Conservation (phyloP, 2,113 vertebrate species). For the Poeciliopsis turrubarensis region DNA sequence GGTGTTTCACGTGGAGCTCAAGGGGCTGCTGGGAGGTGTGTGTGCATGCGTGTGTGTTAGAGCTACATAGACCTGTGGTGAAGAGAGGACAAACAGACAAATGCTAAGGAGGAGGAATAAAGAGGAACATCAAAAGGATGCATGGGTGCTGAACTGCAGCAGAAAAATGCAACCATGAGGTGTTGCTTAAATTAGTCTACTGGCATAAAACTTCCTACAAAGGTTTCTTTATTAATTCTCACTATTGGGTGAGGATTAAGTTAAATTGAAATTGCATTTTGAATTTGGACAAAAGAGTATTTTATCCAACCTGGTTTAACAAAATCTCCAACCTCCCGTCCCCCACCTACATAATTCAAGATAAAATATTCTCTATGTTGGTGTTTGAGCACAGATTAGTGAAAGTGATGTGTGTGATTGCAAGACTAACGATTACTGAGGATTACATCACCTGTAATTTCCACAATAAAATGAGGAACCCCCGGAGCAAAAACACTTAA, state of each 20-base stretch:
- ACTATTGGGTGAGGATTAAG: conserved; percentile 14
- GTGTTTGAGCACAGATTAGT: background rate
- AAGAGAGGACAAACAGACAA: conserved; percentile 49
- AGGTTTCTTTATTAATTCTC: conserved; percentile 21
- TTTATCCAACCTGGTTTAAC: conserved; percentile 22
- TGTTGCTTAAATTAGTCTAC: conserved; percentile 8
- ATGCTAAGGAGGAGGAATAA: conserved; percentile 53
- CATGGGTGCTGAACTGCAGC: conserved; percentile 21
- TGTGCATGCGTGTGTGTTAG: conserved; percentile 47
- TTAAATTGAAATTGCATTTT: conserved; percentile 9
- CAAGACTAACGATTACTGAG: conserved; percentile 35
- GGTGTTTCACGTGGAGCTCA: conserved; percentile 61
- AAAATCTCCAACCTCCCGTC: conserved; percentile 11
- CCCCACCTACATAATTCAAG: too few species aligned
- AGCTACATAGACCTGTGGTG: conserved; percentile 36
- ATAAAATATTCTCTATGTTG: conserved; percentile 26
- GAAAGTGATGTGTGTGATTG: conserved; percentile 12
- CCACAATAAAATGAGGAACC: conserved; percentile 25
- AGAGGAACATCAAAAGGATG: conserved; percentile 54
- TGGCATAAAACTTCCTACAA: background rate
- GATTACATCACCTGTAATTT: conserved; percentile 44
- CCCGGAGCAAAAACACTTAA: conserved; percentile 2
- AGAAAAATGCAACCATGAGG: conserved; percentile 21
- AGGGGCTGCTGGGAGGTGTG: conserved; percentile 56
- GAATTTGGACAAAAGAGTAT: conserved; percentile 24